Evolutionary conservation across 1,140 invertebrate species (phyloP).

Genomic region (Trachelipus rathkii): DNA sequence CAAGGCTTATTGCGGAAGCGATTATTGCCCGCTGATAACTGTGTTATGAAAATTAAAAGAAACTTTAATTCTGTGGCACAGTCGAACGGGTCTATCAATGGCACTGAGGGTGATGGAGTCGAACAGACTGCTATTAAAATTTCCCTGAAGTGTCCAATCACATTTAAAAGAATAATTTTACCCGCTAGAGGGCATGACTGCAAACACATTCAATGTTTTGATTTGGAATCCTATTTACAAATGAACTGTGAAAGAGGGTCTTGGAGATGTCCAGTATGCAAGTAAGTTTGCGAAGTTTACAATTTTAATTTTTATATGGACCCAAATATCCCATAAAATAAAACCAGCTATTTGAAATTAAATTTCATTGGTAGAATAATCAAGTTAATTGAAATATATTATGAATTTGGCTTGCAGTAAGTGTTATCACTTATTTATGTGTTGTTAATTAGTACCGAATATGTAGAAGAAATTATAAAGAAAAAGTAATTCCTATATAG

Average conservation of each 20-base stretch:
- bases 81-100: constrained; percentile 34
- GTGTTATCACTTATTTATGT: too few relatives aligned
- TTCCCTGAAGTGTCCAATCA: constrained; percentile 91
- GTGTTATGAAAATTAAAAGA: constrained; percentile 91
- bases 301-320: too few relatives aligned
- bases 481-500: too few relatives aligned
- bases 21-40: constrained; percentile 83
- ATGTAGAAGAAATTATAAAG: too few relatives aligned
- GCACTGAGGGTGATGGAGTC: constrained; percentile 62
- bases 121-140: constrained; percentile 83
- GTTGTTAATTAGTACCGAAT: too few relatives aligned
- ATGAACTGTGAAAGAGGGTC: constrained; percentile 87
- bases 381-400: too few relatives aligned
- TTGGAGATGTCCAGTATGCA: constrained; percentile 98
- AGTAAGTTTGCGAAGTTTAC: too few relatives aligned
- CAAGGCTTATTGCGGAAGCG: constrained; percentile 85
- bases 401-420: too few relatives aligned
- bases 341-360: too few relatives aligned
- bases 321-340: too few relatives aligned
- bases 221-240: constrained; percentile 91
- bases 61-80: constrained; percentile 61
- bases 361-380: too few relatives aligned
- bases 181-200: constrained; percentile 91
- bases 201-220: constrained; percentile 95
- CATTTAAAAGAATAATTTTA: constrained; percentile 87